Conservation (phyloP, 2,113 vertebrate genomes). For the Ctenomys sociabilis region DNA sequence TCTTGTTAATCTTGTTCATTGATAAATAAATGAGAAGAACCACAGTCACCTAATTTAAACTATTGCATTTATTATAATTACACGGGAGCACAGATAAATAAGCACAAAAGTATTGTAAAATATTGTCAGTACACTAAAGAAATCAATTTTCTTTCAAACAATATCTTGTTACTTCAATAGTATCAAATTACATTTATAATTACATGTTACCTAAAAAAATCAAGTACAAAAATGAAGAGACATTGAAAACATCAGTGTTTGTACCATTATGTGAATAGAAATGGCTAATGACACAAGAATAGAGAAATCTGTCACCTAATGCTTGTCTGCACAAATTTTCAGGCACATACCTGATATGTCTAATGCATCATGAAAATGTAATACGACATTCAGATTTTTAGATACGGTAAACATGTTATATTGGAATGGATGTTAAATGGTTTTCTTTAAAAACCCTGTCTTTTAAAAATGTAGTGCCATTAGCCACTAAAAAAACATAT, state of each 20-base stretch:
- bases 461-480: conserved; percentile 88
- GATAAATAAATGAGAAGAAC: conserved; percentile 31
- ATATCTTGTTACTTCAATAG: conserved; percentile 90
- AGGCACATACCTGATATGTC: conserved; percentile 89
- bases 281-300: conserved; percentile 88
- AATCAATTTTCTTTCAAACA: conserved; percentile 88
- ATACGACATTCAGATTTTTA: conserved; percentile 89
- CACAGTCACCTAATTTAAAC: conserved; percentile 87
- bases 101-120: conserved; percentile 91
- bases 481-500: conserved; percentile 87
- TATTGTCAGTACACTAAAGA: conserved; percentile 90
- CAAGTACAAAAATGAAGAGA: conserved; percentile 91
- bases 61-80: conserved; percentile 93
- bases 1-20: background rate
- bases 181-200: conserved; percentile 92
- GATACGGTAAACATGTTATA: conserved; percentile 87
- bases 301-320: conserved; percentile 89
- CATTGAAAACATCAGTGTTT: conserved; percentile 87
- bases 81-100: conserved; percentile 92
- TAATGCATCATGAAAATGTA: conserved; percentile 87
- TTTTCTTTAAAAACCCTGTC: conserved; percentile 90
- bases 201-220: conserved; percentile 91
- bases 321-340: conserved; percentile 87
- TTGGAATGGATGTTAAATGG: conserved; percentile 86
- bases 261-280: conserved; percentile 88